Evolutionary conservation across 1,140 invertebrate species (phyloP).

Genomic region (Ips nitidus): DNA sequence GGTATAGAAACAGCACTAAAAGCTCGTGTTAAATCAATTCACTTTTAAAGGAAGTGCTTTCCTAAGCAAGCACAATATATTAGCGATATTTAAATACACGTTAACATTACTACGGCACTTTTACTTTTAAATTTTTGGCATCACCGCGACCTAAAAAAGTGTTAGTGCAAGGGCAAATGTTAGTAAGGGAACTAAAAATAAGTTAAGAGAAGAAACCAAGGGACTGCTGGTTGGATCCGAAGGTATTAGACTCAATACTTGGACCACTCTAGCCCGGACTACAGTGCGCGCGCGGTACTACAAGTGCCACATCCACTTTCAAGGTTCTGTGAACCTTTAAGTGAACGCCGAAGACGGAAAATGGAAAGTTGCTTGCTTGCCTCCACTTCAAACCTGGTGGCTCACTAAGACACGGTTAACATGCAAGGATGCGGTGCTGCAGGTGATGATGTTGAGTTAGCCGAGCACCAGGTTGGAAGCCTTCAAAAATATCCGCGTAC

Average conservation of each 20-base stretch:
- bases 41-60: not conserved
- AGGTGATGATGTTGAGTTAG: not conserved
- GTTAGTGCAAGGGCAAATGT: slow-evolving; percentile 6
- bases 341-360: not conserved
- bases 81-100: too few relatives aligned
- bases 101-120: too few relatives aligned
- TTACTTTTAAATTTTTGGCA: not conserved
- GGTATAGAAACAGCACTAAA: not conserved
- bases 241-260: slow-evolving; percentile 31
- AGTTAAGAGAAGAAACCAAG: not conserved
- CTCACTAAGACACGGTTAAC: slow-evolving; percentile 17
- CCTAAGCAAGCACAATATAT: too few relatives aligned
- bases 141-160: slow-evolving; percentile 1
- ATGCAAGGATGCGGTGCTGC: slow-evolving; percentile 29
- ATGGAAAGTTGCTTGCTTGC: slow-evolving; percentile 6
- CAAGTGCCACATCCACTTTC: slow-evolving; percentile 24
- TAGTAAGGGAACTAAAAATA: slow-evolving; percentile 22
- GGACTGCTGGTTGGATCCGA: slow-evolving; percentile 27
- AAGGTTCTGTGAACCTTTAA: slow-evolving; percentile 6
- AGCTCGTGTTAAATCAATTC: slow-evolving; percentile 11
- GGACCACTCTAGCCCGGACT: slow-evolving; percentile 18
- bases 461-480: slow-evolving; percentile 1
- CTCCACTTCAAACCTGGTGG: slow-evolving; percentile 8
- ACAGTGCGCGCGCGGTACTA: slow-evolving; percentile 7
- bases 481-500: not conserved